Percentiles rank a stretch among this genome's conserved stretches.
Evolutionary conservation across 1,140 invertebrate genomes (phyloP).

Genomic region (Leptonema lineaticorne): DNA sequence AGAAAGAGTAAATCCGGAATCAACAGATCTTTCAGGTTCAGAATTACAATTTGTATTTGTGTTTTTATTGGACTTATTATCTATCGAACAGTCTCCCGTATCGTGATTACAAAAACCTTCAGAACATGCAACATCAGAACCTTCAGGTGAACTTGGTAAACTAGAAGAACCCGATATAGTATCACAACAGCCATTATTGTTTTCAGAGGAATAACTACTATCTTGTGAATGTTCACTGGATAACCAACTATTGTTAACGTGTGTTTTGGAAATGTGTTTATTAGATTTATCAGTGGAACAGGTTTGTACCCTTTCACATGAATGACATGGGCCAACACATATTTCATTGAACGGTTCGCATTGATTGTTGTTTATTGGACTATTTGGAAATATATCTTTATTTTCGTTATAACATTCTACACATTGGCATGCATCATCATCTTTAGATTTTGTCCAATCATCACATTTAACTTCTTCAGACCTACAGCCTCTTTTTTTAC

Average conservation of each 20-base stretch:
- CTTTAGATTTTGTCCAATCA: slow-evolving; percentile 36
- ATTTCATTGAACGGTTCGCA: slow-evolving; percentile 28
- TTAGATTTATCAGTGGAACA: not conserved
- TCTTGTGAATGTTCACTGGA: slow-evolving; percentile 75
- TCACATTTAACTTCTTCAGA: slow-evolving; percentile 43
- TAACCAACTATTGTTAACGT: slow-evolving; percentile 55
- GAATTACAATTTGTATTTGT: slow-evolving; percentile 43
- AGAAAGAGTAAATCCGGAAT: slow-evolving; percentile 56
- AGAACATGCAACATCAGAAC: slow-evolving; percentile 81
- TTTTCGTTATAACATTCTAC: slow-evolving; percentile 29
- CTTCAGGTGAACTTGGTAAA: slow-evolving; percentile 74
- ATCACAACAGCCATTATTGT: slow-evolving; percentile 68
- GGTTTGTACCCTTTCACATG: slow-evolving; percentile 46
- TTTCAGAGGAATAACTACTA: slow-evolving; percentile 80
- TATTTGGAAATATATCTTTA: slow-evolving; percentile 14
- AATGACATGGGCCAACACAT: slow-evolving; percentile 43
- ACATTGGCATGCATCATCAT: slow-evolving; percentile 29
- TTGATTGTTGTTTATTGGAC: slow-evolving; percentile 29
- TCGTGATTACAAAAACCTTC: slow-evolving; percentile 81
- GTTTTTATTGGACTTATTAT: slow-evolving; percentile 40
- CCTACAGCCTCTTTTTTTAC: slow-evolving; percentile 72
- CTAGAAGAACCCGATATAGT: slow-evolving; percentile 66
- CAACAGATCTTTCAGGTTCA: slow-evolving; percentile 52
- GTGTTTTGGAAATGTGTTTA: slow-evolving; percentile 34
- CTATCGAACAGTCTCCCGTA: slow-evolving; percentile 55